Evolutionary conservation across 1,140 invertebrate species (phyloP).

Genomic region (Conopomorpha cramerella): DNA sequence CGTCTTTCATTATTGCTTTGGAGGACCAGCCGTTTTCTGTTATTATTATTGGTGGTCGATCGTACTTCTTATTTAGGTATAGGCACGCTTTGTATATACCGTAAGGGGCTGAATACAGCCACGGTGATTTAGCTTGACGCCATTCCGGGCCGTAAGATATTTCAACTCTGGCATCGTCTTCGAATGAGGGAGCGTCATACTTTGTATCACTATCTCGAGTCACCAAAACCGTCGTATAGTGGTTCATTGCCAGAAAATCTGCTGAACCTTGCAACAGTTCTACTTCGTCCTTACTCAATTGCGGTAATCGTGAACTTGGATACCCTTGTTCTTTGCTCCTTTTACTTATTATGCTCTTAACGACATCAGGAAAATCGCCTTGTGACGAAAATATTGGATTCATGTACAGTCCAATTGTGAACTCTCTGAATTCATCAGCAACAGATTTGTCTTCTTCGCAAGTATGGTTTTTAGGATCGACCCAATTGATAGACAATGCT

Average conservation of each 20-base stretch:
- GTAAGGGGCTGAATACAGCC: no score
- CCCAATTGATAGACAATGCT: constrained; percentile 18
- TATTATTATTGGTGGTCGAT: no score
- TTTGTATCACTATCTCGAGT: constrained; percentile 2
- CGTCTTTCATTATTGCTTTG: no score
- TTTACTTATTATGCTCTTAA: constrained; percentile 33
- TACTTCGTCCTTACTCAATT: constrained; percentile 36
- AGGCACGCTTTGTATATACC: no score
- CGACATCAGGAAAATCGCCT: constrained; percentile 41
- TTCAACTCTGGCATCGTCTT: constrained; percentile 13
- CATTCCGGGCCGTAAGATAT: constrained; percentile 11
- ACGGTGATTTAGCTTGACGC: constrained; percentile 19
- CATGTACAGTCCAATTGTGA: constrained; percentile 53
- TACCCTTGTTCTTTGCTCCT: constrained; percentile 51
- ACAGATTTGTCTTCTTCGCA: constrained; percentile 19
- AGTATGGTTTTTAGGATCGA: constrained; percentile 16
- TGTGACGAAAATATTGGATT: constrained; percentile 60
- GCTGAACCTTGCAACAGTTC: constrained; percentile 62
- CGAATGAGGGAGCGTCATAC: constrained; percentile 10
- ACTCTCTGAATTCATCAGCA: constrained; percentile 15
- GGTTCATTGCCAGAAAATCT: constrained; percentile 67
- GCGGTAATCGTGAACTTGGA: constrained; percentile 36
- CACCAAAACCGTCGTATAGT: constrained; percentile 56
- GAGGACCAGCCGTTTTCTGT: no score
- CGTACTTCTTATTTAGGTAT: no score